Base-by-base conservation (phyloP, 2,113 vertebrate species). In the Epinephelus cyanopodus region DNA sequence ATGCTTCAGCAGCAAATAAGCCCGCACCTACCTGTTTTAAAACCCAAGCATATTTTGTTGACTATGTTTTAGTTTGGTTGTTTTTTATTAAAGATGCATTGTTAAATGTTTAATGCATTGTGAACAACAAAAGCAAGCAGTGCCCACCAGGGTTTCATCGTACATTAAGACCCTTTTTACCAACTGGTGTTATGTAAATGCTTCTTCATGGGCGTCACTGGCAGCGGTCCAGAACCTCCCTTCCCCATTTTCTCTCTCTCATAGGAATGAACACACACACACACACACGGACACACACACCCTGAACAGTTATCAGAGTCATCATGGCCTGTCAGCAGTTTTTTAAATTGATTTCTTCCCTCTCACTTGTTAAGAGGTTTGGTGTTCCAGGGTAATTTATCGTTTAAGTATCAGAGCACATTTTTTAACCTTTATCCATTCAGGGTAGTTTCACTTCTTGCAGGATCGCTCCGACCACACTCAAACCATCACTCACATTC, bases 1-100 rank as follows among this genome's bases (percentile, higher is more conserved):
- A 23, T 18, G 17, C 70, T 50, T 52, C 11, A 19, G 70, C 70
- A 74, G 69, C 62, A 74, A 50, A 66, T 66, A 15, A 47, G 47
- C n/a, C 56, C 50, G 29, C 50, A 52, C 18, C 77, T 64, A 64
- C 68, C 48, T 79, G 33, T 79, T 79, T 72, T 72, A 19, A 64
- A 80, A 57, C 18, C 60, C 39, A 21, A 48, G 52, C 70, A 58
- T 64, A 65, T 73, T 80, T 76, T 25, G 62, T 15, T 62, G 19
- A 58, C 63, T 48, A 29, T 37, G 53, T 77, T 67, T 58, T 0
- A 15, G n/a, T 27, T 19, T 25, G 13, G 42, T 65, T 25, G 6
- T 25, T 56, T 50, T 48, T 50, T 29, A 6, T 67, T 68, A 37
- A 78, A 69, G 25, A 45, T 68, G 54, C 42, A 57, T 66, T 66